phyloP scores from a whole-genome alignment of 1,140 invertebrate genomes.

The Caerostris darwini region DNA sequence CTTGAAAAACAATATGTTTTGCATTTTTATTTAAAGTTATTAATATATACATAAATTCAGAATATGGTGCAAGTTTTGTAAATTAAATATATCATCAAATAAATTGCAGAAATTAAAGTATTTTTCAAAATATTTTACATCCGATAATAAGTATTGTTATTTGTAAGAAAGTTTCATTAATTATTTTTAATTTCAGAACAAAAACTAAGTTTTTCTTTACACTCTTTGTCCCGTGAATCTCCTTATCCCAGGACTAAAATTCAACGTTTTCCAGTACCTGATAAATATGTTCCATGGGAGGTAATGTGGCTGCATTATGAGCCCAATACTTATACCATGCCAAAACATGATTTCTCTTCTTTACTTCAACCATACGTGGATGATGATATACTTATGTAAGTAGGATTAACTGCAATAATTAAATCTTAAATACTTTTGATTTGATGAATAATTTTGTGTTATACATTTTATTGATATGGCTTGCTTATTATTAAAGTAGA shows the following conservation, averaged over 20 bases:
- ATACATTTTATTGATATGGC: no score
- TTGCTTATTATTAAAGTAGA: no score
- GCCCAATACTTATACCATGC: conserved; percentile 80
- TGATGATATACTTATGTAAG: conserved; percentile 81
- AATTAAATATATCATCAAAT: no score
- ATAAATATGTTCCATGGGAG: conserved; percentile 83
- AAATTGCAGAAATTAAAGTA: no score
- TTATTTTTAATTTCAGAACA: conserved; percentile 22
- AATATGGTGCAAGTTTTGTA: no score
- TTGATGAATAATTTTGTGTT: no score
- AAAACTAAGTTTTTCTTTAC: not conserved
- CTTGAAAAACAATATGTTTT: no score
- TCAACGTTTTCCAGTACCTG: conserved; percentile 81
- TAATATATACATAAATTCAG: no score
- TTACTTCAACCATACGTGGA: conserved; percentile 80
- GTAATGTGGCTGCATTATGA: conserved; percentile 81
- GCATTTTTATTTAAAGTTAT: no score
- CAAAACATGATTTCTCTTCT: conserved; percentile 79
- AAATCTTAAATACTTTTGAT: no score
- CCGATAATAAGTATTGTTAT: not conserved
- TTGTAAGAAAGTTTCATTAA: not conserved
- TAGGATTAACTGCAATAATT: conserved; percentile 16
- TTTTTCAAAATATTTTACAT: no score
- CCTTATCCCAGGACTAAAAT: conserved; percentile 82
- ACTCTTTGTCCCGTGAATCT: conserved; percentile 80